Evolutionary conservation across 1,140 invertebrate genomes (phyloP).

Genomic region (Cotesia typhae): DNA sequence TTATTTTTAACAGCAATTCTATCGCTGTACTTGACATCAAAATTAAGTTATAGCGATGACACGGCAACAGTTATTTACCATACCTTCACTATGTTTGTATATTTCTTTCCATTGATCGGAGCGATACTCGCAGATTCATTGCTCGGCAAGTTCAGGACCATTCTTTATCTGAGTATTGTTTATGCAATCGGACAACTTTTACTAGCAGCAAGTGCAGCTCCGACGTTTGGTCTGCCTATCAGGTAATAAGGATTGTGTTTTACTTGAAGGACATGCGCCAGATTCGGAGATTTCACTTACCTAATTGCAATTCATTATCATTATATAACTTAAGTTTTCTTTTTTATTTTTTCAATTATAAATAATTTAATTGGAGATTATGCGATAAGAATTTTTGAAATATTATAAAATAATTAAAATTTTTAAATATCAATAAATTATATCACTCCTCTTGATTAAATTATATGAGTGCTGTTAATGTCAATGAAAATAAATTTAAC

Average conservation of each 20-base stretch:
- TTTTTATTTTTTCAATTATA: constrained; percentile 2
- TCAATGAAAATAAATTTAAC: too few species aligned
- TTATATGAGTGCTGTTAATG: too few species aligned
- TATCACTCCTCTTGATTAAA: too few species aligned
- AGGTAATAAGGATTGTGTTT: constrained; percentile 65
- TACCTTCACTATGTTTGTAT: constrained; percentile 83
- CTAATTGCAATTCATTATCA: background rate
- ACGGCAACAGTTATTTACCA: constrained; percentile 85
- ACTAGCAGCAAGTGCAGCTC: constrained; percentile 76
- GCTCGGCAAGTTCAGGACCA: constrained; percentile 88
- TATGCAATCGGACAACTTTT: constrained; percentile 87
- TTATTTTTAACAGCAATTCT: constrained; percentile 77
- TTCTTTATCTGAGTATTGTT: constrained; percentile 86
- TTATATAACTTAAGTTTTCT: constrained; percentile 17
- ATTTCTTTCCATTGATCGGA: constrained; percentile 87
- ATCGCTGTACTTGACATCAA: constrained; percentile 78
- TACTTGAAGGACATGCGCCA: constrained; percentile 14
- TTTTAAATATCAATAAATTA: too few species aligned
- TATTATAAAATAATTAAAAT: too few species aligned
- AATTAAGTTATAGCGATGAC: constrained; percentile 73
- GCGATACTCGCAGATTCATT: constrained; percentile 88
- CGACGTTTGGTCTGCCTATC: constrained; percentile 68
- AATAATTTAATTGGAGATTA: too few species aligned
- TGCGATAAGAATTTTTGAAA: too few species aligned
- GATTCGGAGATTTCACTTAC: constrained; percentile 7